Conservation (phyloP, 2,888 invertebrate species). For the Drosophila neonasuta region DNA sequence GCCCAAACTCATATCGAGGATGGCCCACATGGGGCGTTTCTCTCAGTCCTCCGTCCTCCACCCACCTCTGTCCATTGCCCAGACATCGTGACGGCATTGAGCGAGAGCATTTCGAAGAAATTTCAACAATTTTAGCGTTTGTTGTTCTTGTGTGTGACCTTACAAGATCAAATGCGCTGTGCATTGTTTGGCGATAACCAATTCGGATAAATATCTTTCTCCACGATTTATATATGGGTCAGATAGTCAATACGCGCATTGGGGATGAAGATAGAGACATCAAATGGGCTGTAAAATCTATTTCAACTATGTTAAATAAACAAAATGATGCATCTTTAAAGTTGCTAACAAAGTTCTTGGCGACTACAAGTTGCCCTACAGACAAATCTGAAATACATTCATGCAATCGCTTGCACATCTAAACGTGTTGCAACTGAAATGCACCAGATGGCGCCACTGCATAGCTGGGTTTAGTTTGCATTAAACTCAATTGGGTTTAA, state of each 20-base stretch:
- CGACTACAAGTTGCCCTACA: neutral
- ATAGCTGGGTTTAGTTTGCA: neutral
- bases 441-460: neutral
- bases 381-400: neutral
- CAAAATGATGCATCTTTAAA: neutral
- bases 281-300: constrained; percentile 4
- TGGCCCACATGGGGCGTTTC: neutral
- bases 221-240: neutral
- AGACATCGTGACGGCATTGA: constrained; percentile 18
- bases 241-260: neutral
- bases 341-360: neutral
- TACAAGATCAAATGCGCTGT: constrained; percentile 3
- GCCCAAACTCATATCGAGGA: neutral
- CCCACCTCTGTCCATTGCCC: neutral
- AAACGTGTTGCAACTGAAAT: neutral
- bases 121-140: constrained; percentile 14
- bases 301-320: constrained; percentile 4
- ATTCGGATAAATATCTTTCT: constrained; percentile 5
- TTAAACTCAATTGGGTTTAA: too few relatives aligned
- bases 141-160: constrained; percentile 1
- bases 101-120: constrained; percentile 7
- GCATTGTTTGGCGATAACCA: constrained; percentile 19
- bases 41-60: neutral
- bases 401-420: neutral
- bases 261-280: neutral